Evolutionary conservation across 1,140 invertebrate genomes (phyloP).

Genomic region (Metopolophium dirhodum): DNA sequence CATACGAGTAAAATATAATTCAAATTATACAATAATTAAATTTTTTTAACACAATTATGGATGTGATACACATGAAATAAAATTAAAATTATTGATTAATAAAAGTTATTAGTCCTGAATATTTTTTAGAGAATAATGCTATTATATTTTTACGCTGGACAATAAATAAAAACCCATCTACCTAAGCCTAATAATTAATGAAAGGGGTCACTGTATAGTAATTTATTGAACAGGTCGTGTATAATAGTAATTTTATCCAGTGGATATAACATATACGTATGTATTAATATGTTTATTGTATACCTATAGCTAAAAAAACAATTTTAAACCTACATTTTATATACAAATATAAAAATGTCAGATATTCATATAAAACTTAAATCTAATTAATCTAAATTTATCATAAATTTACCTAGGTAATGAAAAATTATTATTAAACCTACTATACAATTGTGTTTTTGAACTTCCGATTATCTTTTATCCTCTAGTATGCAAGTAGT

Average conservation of each 20-base stretch:
- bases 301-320: not conserved
- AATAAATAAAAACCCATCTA: constrained; percentile 5
- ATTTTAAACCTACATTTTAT: not conserved
- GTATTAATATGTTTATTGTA: not conserved
- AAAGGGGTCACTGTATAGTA: not conserved
- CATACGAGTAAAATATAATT: not conserved
- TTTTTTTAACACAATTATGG: not conserved
- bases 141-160: constrained; percentile 3
- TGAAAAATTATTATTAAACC: not conserved
- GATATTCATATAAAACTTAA: not conserved
- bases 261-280: not conserved
- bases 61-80: not conserved
- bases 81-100: constrained; percentile 27
- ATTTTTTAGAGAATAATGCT: not conserved
- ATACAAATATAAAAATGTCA: not conserved
- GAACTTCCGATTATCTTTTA: not conserved
- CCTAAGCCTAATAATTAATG: constrained; percentile 26
- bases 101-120: not conserved
- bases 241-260: not conserved
- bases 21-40: not conserved
- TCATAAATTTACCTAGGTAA: not conserved
- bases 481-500: not conserved
- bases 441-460: not conserved
- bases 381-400: not conserved
- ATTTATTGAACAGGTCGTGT: constrained; percentile 3